Conservation (phyloP, 53 echinoderm and acorn worm species). For the Pentamera pediparva region DNA sequence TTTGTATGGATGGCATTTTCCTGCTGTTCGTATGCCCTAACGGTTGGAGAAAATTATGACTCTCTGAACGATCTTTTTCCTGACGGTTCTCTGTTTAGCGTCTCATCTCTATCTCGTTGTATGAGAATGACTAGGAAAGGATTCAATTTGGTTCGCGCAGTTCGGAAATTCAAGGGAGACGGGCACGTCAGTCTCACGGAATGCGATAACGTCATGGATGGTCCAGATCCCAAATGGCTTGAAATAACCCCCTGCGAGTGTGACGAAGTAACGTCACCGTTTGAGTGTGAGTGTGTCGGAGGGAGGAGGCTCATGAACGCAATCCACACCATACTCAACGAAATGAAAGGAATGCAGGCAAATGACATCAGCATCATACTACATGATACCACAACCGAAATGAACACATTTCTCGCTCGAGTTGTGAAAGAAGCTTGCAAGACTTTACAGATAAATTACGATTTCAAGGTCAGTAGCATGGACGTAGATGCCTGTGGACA, state of each 20-base stretch:
- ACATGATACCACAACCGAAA: conserved; percentile 9
- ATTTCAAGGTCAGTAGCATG: conserved; percentile 11
- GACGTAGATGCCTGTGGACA: neutral
- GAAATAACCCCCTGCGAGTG: conserved; percentile 8
- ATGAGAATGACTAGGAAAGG: conserved; percentile 25
- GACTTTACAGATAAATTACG: neutral
- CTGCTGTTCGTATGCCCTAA: conserved; percentile 7
- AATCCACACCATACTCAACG: neutral
- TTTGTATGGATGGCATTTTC: conserved; percentile 17
- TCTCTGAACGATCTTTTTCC: conserved; percentile 3
- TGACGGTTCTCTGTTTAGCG: neutral
- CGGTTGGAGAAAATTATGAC: neutral
- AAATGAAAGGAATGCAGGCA: neutral
- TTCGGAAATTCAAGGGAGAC: conserved; percentile 21
- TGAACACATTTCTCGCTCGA: neutral
- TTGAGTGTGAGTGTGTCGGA: neutral
- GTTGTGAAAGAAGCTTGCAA: neutral
- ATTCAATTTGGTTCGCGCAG: neutral
- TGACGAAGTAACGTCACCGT: neutral
- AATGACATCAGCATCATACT: conserved; percentile 9
- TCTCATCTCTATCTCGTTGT: neutral
- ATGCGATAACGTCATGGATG: conserved; percentile 10
- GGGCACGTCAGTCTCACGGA: neutral
- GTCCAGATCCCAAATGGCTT: neutral
- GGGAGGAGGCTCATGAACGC: neutral